Evolutionary conservation across 2,888 invertebrate genomes (phyloP), one percentile per base, ranked within the genome.

Genomic region (Lithophane ornitopus): DNA sequence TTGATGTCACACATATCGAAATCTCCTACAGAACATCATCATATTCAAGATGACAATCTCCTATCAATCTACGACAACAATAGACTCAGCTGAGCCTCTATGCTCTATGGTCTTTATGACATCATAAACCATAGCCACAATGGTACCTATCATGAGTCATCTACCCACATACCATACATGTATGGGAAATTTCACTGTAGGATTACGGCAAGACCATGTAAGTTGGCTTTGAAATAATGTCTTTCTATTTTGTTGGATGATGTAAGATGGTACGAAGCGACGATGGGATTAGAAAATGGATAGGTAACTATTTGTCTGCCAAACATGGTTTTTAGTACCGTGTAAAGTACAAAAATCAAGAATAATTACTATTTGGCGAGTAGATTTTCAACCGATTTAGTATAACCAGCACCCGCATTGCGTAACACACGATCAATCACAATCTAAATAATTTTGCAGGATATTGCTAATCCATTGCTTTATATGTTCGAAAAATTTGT

Each of bases 21-120:
- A 71, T 19, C 34, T 44, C 34, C 58, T 58, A 63, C 44, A 39
- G 22, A 41, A 73, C 26, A 58, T 65, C 63, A 59, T 63, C 54
- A 52, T 63, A 63, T 46, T 52, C 14, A 49, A 76, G 26, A 84
- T 78, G 39, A 44, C 49, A 66, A 86, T 84, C 84, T 84, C 19
- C n/a, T 76, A 85, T 83, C 69, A 70, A 76, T 84, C 63, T 59
- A 14, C 28, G 28, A 80, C 76, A 80, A 82, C 75, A 82, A 83
- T 82, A 76, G 76, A 34, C 61, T 65, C 34, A 58, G 46, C 49
- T 72, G 16, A 71, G 34, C 49, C 70, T 56, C 72, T 49, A 70
- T n/a, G 49, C 46, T 70, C 73, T 52, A 67, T 70, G 79, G 71
- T 52, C 46, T 87, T 87, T 86, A 86, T 86, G 77, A 85, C 84